A percentile compares a stretch with the other conserved stretches of the same genome.
Evolutionary conservation across 2,797 vertebrate genomes (phyloP).

Genomic region (Ibycter americanus): DNA sequence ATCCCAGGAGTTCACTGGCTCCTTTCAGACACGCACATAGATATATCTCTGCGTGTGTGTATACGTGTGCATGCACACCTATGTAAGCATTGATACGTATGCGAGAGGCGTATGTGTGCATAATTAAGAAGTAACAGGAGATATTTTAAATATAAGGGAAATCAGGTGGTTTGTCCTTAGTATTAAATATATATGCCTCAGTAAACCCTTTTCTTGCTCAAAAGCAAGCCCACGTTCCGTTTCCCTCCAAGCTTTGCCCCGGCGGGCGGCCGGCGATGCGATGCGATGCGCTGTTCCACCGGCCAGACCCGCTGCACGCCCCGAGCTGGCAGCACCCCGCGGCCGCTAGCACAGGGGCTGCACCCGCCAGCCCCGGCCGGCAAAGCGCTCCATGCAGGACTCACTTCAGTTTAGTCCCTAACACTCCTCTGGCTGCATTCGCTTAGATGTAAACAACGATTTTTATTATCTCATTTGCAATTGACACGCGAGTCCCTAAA

Average conservation of each 20-base stretch:
- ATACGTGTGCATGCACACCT: background rate
- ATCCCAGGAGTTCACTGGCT: background rate
- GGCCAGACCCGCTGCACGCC: background rate
- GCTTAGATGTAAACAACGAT: conserved; percentile 30
- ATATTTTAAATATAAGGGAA: background rate
- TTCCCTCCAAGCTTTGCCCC: background rate
- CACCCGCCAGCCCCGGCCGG: accelerated
- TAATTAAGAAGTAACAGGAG: background rate
- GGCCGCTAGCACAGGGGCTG: background rate
- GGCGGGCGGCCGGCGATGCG: background rate
- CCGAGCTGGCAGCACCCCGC: background rate
- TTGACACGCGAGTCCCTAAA: conserved; percentile 93
- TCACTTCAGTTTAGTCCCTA: background rate
- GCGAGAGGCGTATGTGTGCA: background rate
- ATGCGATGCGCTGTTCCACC: too few species aligned
- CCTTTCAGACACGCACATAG: background rate
- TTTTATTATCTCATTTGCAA: conserved; percentile 74
- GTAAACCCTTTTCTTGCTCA: background rate
- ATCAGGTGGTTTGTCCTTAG: background rate
- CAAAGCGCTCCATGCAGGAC: background rate
- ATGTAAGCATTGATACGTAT: background rate
- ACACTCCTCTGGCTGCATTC: background rate
- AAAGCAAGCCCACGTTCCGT: background rate
- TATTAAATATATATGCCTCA: background rate
- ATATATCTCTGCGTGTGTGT: accelerated